Conservation (phyloP, 2,113 vertebrate genomes). For the Carlito syrichta region DNA sequence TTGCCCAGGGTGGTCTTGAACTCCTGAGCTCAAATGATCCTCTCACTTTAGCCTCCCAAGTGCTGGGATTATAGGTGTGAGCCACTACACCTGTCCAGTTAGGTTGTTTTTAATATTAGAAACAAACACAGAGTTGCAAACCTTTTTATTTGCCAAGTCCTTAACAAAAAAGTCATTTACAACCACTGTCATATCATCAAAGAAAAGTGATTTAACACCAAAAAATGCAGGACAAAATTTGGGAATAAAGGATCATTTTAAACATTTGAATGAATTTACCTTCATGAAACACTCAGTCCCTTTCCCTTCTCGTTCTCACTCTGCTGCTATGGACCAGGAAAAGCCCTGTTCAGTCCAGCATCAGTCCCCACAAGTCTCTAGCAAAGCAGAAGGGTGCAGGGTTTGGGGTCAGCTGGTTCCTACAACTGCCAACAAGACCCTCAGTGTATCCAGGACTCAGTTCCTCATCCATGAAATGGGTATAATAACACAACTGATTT, state of each 20-base stretch:
- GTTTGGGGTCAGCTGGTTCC: not conserved
- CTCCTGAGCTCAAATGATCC: too few species aligned
- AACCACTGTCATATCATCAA: not conserved
- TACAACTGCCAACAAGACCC: not conserved
- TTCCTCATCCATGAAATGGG: conserved; percentile 36
- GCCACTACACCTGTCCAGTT: too few species aligned
- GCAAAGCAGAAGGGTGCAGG: not conserved
- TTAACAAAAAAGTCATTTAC: not conserved
- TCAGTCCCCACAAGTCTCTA: not conserved
- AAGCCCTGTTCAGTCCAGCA: not conserved
- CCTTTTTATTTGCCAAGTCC: not conserved
- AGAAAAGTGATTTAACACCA: not conserved
- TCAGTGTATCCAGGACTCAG: not conserved
- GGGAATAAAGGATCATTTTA: not conserved
- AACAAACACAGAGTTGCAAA: not conserved
- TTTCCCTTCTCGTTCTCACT: not conserved
- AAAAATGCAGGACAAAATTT: not conserved
- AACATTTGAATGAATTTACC: not conserved
- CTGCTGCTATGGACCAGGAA: not conserved
- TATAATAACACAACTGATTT: not conserved
- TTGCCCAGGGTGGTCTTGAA: too few species aligned
- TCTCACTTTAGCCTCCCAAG: too few species aligned
- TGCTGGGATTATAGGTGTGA: too few species aligned
- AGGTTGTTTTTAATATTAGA: not conserved
- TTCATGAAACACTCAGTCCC: not conserved